Base-by-base conservation (phyloP, 2,797 vertebrate species). In the Siniperca obscura region DNA sequence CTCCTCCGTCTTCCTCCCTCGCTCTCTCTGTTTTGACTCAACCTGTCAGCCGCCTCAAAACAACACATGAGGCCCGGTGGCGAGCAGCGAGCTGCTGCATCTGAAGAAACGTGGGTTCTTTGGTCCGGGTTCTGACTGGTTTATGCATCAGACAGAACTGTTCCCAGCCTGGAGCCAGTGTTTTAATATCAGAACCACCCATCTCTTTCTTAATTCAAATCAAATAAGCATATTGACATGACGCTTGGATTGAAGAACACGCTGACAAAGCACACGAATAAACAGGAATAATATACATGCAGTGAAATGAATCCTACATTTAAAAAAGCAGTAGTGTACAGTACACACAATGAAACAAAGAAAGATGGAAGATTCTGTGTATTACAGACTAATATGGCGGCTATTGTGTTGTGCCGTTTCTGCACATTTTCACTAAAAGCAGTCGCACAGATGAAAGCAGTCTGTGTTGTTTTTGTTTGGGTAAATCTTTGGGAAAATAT, bases 1-100 rank as follows among this genome's bases (percentile, higher is more conserved):
- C 27, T 52, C 38, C n/a, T 80, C 62, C 52, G 0, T 81, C 83
- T 68, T 82, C 72, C 55, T 71, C 76, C 34, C 64, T 65, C 34
- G 1, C 69, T 44, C 25, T 30, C 69, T 73, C 9, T 86, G 80
- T 86, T 86, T 61, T 86, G 84, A 86, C 84, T 86, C 1, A 48
- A 62, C 68, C 84, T 86, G 80, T 86, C 84, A 82, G 56, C 11
- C 7, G 17, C 38, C 67, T 82, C 61, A 71, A 68, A 82, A 81
- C 78, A 77, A 50, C 78, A 50, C 68, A 17, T 17, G 40, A 46
- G 62, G 56, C 62, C 42, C 16, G 21, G 62, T 56, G 71, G 81
- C 38, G 64, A 69, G 30, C 75, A n/a, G 70, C 70, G 55, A 80
- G 46, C 62, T 30, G 78, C 46, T 40, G 59, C 57, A 12, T 38